Percentiles rank a stretch among this genome's conserved stretches.
Evolutionary conservation across 2,797 vertebrate genomes (phyloP).

Genomic region (Poeciliopsis gracilis): DNA sequence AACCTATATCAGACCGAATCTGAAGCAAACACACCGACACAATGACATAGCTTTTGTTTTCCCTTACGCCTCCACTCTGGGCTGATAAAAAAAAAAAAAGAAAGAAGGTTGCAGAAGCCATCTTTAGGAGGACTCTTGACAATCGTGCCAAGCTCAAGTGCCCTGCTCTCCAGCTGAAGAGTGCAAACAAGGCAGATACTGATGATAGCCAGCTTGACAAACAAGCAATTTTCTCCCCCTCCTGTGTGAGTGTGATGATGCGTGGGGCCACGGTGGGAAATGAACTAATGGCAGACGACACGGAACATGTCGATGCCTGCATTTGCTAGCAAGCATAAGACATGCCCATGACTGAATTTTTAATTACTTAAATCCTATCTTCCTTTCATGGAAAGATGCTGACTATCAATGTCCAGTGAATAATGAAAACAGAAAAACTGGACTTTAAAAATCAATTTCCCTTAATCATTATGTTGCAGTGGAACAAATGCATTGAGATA

Average conservation of each 20-base stretch:
- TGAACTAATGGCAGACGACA: slow-evolving; percentile 46
- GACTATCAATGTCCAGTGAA: slow-evolving; percentile 59
- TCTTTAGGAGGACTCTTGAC: slow-evolving; percentile 40
- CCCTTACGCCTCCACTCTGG: slow-evolving; percentile 23
- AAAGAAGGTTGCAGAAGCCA: slow-evolving; percentile 30
- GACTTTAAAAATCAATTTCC: slow-evolving; percentile 58
- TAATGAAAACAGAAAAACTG: slow-evolving; percentile 65
- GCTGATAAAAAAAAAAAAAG: background rate
- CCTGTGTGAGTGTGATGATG: slow-evolving; percentile 56
- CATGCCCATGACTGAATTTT: slow-evolving; percentile 3
- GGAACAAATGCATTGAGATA: slow-evolving; percentile 35
- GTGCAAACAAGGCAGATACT: slow-evolving; percentile 57
- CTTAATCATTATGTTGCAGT: slow-evolving; percentile 62
- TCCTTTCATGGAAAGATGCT: slow-evolving; percentile 17
- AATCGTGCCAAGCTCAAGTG: slow-evolving; percentile 41
- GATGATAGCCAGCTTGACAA: slow-evolving; percentile 54
- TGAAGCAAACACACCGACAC: slow-evolving; percentile 28
- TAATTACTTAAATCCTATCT: slow-evolving; percentile 29
- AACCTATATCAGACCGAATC: slow-evolving; percentile 20
- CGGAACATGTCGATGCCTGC: slow-evolving; percentile 66
- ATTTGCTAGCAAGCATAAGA: slow-evolving; percentile 13
- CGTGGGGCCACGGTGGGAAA: slow-evolving; percentile 55
- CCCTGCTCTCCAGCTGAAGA: slow-evolving; percentile 55
- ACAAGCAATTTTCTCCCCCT: slow-evolving; percentile 47
- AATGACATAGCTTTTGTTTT: slow-evolving; percentile 38